Evolutionary conservation across 2,797 vertebrate genomes (phyloP), one percentile per base, ranked within the genome.

Genomic region (Phrynocephalus vlangalii): DNA sequence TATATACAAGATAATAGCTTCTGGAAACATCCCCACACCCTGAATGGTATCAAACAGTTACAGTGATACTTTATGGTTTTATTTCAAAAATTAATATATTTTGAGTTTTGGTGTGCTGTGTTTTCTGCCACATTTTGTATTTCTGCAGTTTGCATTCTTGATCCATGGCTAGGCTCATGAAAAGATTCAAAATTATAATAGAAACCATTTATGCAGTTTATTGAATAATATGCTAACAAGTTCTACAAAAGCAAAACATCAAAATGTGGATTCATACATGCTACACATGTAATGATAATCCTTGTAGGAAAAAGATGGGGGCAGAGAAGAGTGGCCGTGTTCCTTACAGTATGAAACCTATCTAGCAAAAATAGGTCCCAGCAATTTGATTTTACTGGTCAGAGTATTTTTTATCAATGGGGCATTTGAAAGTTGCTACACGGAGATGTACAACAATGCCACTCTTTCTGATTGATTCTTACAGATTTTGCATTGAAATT

Each of bases 391-490:
- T 50, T 63, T 63, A 66, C 6, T 84, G 67, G 30, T 78, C 52
- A 83, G 2, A 38, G 26, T 73, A 72, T 66, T 79, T 71, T 79
- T 88, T 63, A 78, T 84, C 28, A 72, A 22, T 81, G 71, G 30
- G 66, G 56, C 80, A 72, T 72, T 68, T 86, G 78, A 83, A 52
- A 83, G 66, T 78, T 78, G 10, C 44, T 76, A 52, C 30, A 67
- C 18, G 48, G 26, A 83, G 33, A 83, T 79, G 50, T 48, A 83
- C 48, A 83, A 38, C 33, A 79, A 63, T 79, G 28, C 33, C 22
- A n/a, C 24, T 33, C 56, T 87, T 48, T 78, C 18, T 6, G 26
- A 6, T 80, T 63, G 28, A 56, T 56, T 28, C 8, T 72, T 67
- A 48, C 44, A 52, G 15, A 16, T 52, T 52, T 38, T 82, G 18